phyloP scores from a whole-genome alignment of 2,113 vertebrate genomes.

The Xerus inauris region DNA sequence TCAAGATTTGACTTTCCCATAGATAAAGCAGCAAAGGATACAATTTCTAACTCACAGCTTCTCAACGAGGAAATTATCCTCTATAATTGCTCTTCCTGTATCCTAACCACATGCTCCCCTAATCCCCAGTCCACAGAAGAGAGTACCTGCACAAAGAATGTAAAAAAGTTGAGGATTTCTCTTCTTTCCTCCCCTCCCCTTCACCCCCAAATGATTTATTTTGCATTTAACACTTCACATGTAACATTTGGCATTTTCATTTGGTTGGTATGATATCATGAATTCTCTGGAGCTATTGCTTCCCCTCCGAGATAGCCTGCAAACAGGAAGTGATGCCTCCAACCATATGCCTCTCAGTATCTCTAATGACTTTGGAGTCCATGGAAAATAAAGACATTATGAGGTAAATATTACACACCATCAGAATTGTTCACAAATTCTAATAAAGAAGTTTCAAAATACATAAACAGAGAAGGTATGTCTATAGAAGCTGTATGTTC shows the following conservation, averaged over 20 bases:
- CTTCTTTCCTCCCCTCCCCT: background rate
- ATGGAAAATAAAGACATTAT: background rate
- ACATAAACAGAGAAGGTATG: conserved; percentile 50
- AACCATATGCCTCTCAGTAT: background rate
- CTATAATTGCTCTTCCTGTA: background rate
- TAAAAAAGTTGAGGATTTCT: background rate
- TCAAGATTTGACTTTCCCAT: conserved; percentile 28
- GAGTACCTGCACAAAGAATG: background rate
- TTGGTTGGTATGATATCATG: background rate
- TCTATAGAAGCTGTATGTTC: conserved; percentile 39
- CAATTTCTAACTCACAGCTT: background rate
- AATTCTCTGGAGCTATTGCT: background rate
- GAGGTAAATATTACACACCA: background rate
- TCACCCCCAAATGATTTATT: background rate
- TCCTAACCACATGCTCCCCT: background rate
- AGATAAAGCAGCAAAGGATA: background rate
- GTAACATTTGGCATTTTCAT: background rate
- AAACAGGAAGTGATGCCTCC: background rate
- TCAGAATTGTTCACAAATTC: conserved; percentile 7
- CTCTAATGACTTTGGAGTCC: background rate
- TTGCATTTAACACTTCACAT: background rate
- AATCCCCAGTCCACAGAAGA: background rate
- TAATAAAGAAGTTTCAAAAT: conserved; percentile 25
- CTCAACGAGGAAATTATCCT: background rate
- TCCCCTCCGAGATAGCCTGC: conserved; percentile 39